A percentile compares a stretch with the other conserved stretches of the same genome.
phyloP scores from a whole-genome alignment of 2,113 vertebrate species.

The Pycnonotus jocosus region DNA sequence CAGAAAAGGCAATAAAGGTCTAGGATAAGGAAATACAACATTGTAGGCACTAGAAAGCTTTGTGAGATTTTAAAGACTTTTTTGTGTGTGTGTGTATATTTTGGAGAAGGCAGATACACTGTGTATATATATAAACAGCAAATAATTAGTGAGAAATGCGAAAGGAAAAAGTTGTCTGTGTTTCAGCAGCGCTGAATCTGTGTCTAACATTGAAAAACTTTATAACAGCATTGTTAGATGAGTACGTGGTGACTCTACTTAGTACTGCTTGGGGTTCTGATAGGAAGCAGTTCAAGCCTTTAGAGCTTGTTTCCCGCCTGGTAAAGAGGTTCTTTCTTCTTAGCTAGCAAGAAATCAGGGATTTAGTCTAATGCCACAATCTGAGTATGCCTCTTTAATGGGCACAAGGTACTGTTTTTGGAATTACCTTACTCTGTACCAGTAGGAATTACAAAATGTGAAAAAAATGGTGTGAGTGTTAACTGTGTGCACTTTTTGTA shows the following conservation, averaged over 20 bases:
- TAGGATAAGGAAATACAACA: background rate
- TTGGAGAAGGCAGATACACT: background rate
- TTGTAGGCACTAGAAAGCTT: background rate
- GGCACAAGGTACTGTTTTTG: accelerated
- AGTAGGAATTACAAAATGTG: background rate
- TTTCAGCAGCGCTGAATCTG: background rate
- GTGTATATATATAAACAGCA: accelerated
- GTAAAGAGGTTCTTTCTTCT: background rate
- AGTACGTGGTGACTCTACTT: background rate
- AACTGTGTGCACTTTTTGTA: background rate
- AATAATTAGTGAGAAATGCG: background rate
- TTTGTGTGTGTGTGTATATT: background rate
- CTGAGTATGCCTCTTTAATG: background rate
- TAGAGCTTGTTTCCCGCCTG: background rate
- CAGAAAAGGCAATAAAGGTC: background rate
- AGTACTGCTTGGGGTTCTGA: background rate
- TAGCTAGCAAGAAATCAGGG: background rate
- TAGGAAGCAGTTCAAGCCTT: background rate
- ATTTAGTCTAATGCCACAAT: background rate
- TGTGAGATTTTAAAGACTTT: background rate
- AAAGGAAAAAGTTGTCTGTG: background rate
- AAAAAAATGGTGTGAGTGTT: accelerated
- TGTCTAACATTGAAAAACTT: background rate
- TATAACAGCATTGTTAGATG: background rate
- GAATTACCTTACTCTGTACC: background rate